Evolutionary conservation across 2,888 invertebrate genomes (phyloP), one percentile per base, ranked within the genome.

Genomic region (Mesorhabditis spiculigera): DNA sequence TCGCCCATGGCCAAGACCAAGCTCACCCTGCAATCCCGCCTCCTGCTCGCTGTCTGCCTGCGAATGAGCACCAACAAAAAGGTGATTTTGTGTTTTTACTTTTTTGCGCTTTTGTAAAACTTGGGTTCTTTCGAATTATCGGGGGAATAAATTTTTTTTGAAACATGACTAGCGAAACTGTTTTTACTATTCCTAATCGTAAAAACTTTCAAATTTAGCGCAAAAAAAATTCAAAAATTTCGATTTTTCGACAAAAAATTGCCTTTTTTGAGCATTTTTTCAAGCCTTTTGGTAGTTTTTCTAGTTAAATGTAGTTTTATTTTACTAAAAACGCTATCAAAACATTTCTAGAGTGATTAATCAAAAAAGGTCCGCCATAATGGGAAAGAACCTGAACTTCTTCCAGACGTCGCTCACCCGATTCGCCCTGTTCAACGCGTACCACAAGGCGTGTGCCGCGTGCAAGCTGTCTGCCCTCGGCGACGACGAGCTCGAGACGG

Each of bases 1-100:
- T 85, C 84, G 0, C 82, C 84, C 6, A 65, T 80, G 5, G 71
- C 79, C 4, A 71, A 81, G 58, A 75, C 82, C 16, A 67, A 73
- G 42, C 75, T 84, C 66, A 84, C 84, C 8, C 72, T 78, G 1
- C 80, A 80, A 61, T 75, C 78, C 2, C 68, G 75, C 6, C 72
- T 80, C 6, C 71, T 80, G 1, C 73, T 80, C 8, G 80, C 80
- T 16, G 77, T 80, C 45, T 78, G 77, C 43, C 69, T 80, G 41
- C 67, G 71, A 5, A 70, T 80, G 43, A 75, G 73, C 4, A 63
- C 72, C n/a, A 75, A 68, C 65, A 80, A 80, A 63, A 78, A 77
- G 72, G 77, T 75, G 5, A 10, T 50, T 13, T 13, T 13, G n/a
- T n/a, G n/a, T n/a, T n/a, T n/a, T n/a, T n/a, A n/a, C n/a, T n/a